A percentile compares a stretch with the other conserved stretches of the same genome.
Evolutionary conservation across 1,140 invertebrate species (phyloP).

Genomic region (Drosophila suzukii): DNA sequence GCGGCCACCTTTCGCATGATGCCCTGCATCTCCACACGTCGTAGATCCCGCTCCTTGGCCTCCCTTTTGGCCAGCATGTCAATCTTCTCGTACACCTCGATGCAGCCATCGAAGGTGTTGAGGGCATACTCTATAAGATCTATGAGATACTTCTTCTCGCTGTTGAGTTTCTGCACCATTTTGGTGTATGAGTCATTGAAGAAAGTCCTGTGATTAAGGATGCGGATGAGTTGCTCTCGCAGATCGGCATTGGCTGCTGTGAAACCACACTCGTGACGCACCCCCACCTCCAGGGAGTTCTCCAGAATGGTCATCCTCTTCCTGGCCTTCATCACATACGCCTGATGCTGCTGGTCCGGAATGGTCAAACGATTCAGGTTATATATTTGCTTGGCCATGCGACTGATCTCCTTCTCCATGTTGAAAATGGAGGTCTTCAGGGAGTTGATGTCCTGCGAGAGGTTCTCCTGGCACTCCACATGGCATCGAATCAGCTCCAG

Average conservation of each 20-base stretch:
- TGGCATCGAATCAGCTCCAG: constrained; percentile 64
- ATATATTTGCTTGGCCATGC: constrained; percentile 67
- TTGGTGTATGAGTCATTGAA: constrained; percentile 71
- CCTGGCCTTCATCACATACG: constrained; percentile 48
- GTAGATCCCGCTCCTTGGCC: constrained; percentile 61
- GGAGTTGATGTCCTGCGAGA: constrained; percentile 56
- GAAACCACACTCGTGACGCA: constrained; percentile 70
- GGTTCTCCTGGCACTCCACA: constrained; percentile 72
- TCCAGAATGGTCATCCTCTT: constrained; percentile 69
- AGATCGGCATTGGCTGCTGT: constrained; percentile 66
- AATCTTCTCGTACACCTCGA: constrained; percentile 73
- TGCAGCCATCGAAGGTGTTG: constrained; percentile 70
- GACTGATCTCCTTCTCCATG: constrained; percentile 68
- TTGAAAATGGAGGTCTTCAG: constrained; percentile 66
- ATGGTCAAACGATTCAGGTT: constrained; percentile 63
- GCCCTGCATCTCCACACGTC: constrained; percentile 68
- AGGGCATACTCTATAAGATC: constrained; percentile 73
- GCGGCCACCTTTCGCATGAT: constrained; percentile 76
- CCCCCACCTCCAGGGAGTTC: constrained; percentile 65
- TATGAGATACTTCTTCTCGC: constrained; percentile 75
- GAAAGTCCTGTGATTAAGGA: constrained; percentile 68
- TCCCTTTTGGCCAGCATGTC: constrained; percentile 63
- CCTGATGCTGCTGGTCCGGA: constrained; percentile 67
- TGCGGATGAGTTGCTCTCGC: constrained; percentile 65
- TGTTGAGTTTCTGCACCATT: constrained; percentile 75